Evolutionary conservation across 2,888 invertebrate species (phyloP).

Genomic region (Melipona bicolor): DNA sequence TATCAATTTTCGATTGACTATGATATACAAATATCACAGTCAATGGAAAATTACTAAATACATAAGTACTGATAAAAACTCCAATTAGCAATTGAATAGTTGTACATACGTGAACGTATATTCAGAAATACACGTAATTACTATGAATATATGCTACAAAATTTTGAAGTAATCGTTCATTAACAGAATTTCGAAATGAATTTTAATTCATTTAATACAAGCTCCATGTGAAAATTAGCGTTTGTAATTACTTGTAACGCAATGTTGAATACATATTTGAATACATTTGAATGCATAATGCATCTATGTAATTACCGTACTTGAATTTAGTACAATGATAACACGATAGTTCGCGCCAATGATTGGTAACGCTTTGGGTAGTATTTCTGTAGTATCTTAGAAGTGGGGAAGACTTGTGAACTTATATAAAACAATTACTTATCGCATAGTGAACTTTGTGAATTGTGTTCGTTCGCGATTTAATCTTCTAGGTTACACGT

Average conservation of each 20-base stretch:
- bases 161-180: not conserved
- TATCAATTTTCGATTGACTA: no score
- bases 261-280: not conserved
- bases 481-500: slow-evolving; percentile 40
- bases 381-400: slow-evolving; percentile 19
- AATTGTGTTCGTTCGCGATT: slow-evolving; percentile 32
- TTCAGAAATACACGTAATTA: no score
- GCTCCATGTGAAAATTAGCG: not conserved
- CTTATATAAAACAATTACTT: slow-evolving; percentile 57
- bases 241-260: no score
- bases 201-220: not conserved
- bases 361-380: slow-evolving; percentile 16
- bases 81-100: not conserved
- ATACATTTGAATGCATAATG: slow-evolving; percentile 1
- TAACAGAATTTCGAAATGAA: not conserved
- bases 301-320: not conserved
- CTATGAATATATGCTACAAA: no score
- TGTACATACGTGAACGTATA: not conserved
- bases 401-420: slow-evolving; percentile 30
- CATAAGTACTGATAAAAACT: no score
- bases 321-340: slow-evolving; percentile 34
- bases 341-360: slow-evolving; percentile 33
- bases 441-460: slow-evolving; percentile 41
- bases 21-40: not conserved
- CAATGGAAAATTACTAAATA: not conserved